Evolutionary conservation across 1,140 invertebrate genomes (phyloP).

Genomic region (Bradynema listronoti): DNA sequence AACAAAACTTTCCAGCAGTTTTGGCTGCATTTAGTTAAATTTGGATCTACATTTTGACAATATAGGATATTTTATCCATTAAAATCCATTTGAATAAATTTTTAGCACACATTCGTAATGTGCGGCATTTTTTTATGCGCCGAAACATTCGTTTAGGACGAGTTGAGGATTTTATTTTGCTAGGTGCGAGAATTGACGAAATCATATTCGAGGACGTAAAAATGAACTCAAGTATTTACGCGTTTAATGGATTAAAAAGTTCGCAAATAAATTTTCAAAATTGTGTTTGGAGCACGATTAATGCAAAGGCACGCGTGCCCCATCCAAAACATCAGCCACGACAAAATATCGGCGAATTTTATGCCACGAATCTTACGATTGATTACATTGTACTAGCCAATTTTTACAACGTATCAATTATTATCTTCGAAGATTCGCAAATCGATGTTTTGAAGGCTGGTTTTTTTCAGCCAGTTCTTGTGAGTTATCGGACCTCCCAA

Average conservation of each 20-base stretch:
- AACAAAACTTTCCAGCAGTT: too few relatives aligned
- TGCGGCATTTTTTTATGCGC: constrained; percentile 38
- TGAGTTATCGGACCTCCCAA: too few relatives aligned
- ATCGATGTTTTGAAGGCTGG: too few relatives aligned
- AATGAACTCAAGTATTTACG: too few relatives aligned
- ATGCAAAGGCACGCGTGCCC: too few relatives aligned
- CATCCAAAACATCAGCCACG: too few relatives aligned
- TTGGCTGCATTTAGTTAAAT: too few relatives aligned
- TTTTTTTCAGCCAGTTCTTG: too few relatives aligned
- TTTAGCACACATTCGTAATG: constrained; percentile 26
- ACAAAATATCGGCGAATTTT: neutral
- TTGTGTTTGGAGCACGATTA: neutral
- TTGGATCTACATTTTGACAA: too few relatives aligned
- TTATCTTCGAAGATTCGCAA: too few relatives aligned
- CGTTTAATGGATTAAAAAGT: neutral
- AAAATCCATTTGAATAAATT: constrained; percentile 13
- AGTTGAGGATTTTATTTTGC: constrained; percentile 23
- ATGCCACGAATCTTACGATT: neutral
- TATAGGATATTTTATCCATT: too few relatives aligned
- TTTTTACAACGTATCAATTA: too few relatives aligned
- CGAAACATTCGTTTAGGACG: constrained; percentile 16
- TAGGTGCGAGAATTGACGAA: constrained; percentile 25
- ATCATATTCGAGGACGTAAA: constrained; percentile 22
- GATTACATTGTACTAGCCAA: neutral
- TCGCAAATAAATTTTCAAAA: neutral